Conservation (phyloP, 2,888 invertebrate species). For the Omphaloscelis lunosa region DNA sequence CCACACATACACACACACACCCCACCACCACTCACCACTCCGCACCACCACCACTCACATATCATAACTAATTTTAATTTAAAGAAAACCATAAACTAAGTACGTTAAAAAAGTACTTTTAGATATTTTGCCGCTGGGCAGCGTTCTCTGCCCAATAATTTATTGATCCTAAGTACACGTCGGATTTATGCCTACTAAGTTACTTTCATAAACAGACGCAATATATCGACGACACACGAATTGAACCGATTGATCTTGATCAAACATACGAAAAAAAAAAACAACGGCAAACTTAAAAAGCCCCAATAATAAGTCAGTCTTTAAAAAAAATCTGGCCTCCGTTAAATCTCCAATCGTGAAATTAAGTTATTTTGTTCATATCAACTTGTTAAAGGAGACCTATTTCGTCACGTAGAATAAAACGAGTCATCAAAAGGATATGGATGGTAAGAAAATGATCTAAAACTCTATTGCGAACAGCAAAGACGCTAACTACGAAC, state of each 20-base stretch:
- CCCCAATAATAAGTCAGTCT: not conserved
- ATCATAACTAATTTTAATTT: no score
- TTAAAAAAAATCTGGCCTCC: not conserved
- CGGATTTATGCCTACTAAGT: not conserved
- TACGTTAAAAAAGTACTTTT: no score
- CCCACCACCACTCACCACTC: not conserved
- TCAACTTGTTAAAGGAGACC: not conserved
- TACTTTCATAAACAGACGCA: not conserved
- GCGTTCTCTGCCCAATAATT: not conserved
- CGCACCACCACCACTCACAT: no score
- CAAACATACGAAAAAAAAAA: not conserved
- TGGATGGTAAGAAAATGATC: not conserved
- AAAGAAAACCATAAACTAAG: no score
- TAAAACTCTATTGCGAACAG: not conserved
- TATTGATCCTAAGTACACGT: not conserved
- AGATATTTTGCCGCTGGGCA: constrained; percentile 7
- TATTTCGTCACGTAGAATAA: not conserved
- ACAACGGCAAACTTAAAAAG: not conserved
- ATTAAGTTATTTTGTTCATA: not conserved
- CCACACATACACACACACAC: no score
- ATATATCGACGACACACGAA: not conserved
- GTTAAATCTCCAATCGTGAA: not conserved
- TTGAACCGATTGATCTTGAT: not conserved
- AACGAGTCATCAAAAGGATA: constrained; percentile 3
- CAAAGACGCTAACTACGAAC: not conserved